Evolutionary conservation across 2,888 invertebrate genomes (phyloP), one percentile per base, ranked within the genome.

Genomic region (Nasonia oneida): DNA sequence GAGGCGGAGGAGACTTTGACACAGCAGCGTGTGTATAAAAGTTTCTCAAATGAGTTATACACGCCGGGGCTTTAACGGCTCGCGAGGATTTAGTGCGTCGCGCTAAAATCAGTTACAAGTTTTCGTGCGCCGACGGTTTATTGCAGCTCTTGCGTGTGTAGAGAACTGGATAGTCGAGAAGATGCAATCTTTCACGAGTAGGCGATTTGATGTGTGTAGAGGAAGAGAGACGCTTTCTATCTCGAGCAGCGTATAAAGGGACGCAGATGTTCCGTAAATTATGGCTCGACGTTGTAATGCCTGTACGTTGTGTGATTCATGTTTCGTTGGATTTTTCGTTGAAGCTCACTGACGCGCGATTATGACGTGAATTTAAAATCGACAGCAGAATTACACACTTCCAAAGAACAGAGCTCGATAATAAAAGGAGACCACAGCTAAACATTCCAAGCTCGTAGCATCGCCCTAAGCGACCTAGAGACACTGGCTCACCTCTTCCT

Each of bases 401-500:
- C 29, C 29, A 29, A 29, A 29, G 29, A 29, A 29, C 29, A 29
- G 29, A 29, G 29, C 29, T 29, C 29, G 10, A 12, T 0, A 47
- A 47, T 37, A 12, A 47, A 47, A 47, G 1, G 10, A 47, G 47
- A 47, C 12, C 47, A 2, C 47, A 12, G 74, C 47, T 74, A 74
- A 61, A 10, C 61, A 61, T 53, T n/a, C 12, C 23, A 73, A 29
- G 39, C 23, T 47, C 47, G 47, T 15, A 79, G 29, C 8, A 5
- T 78, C 64, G 29, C 10, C 77, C 15, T 29, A 53, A 57, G 33
- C 53, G n/a, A 37, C 57, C 12, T 29, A 29, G n/a, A 70, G 37
- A 70, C 23, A 12, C 50, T 5, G 67, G 37, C 10, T 67, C 37
- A 8, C 12, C 14, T 50, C 88, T 87, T 87, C 87, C 89, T 89